phyloP scores from a whole-genome alignment of 1,140 invertebrate species.

The Heliothis virescens region DNA sequence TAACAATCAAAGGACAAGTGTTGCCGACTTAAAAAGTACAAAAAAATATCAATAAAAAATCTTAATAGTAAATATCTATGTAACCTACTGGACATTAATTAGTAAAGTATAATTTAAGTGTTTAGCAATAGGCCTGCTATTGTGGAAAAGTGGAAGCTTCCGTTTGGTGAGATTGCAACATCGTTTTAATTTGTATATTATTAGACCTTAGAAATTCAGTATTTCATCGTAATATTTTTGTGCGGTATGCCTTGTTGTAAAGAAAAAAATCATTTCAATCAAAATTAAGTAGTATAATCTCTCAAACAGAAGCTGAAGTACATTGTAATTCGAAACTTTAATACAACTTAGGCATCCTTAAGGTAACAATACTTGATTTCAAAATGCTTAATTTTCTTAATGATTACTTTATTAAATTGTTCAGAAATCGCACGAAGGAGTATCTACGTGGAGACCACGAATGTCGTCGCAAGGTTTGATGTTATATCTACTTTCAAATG shows the following conservation, averaged over 20 bases:
- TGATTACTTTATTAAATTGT: conserved; percentile 13
- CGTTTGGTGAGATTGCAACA: not conserved
- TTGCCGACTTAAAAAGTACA: not conserved
- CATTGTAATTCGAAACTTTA: not conserved
- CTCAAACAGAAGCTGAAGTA: not conserved
- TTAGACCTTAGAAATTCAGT: too few relatives aligned
- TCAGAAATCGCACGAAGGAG: not conserved
- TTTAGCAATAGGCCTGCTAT: conserved; percentile 23
- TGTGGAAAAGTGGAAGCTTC: not conserved
- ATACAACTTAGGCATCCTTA: conserved; percentile 1
- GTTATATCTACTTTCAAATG: too few relatives aligned
- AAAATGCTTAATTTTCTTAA: not conserved
- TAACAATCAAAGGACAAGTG: not conserved
- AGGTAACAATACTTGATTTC: conserved; percentile 14
- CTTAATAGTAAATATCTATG: conserved; percentile 6
- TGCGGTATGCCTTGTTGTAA: not conserved
- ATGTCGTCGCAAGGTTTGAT: not conserved
- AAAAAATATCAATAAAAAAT: not conserved
- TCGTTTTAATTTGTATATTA: not conserved
- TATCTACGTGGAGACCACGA: too few relatives aligned
- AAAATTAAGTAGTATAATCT: not conserved
- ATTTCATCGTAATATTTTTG: not conserved
- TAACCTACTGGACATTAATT: conserved; percentile 20
- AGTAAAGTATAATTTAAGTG: not conserved
- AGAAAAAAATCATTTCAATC: too few relatives aligned